Percentiles rank a stretch among this genome's conserved stretches.
These are phyloP conservation scores for honey bee (Apis mellifera) DNA, from an alignment of 1,140 invertebrate species.

Conservation along the genomic window DNA sequence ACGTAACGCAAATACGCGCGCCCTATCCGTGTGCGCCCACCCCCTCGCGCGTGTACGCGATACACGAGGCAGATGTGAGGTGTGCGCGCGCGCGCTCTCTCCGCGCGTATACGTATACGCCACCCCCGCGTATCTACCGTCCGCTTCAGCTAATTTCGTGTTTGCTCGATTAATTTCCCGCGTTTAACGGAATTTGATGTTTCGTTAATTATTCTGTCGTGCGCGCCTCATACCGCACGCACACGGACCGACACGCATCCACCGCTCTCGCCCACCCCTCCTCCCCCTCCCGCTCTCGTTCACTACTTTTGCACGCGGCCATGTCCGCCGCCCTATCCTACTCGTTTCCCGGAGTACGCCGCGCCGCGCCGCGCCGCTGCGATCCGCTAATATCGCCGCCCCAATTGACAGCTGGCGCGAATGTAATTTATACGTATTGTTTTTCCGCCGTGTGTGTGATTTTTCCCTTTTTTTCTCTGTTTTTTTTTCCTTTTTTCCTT, in stretches of 20 bases:
- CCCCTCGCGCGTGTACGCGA: neutral
- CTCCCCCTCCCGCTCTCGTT: neutral
- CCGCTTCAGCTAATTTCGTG: conserved; percentile 74
- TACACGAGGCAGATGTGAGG: neutral
- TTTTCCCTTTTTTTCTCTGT: neutral
- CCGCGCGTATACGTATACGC: conserved; percentile 6
- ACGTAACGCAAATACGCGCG: conserved; percentile 43
- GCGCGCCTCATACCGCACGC: conserved; percentile 60
- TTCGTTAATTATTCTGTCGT: conserved; percentile 77
- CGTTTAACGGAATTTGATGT: conserved; percentile 77
- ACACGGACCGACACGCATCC: conserved; percentile 32
- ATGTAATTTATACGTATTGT: conserved; percentile 24
- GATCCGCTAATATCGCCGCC: conserved; percentile 26
- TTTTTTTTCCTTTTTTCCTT: neutral
- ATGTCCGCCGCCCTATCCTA: neutral
- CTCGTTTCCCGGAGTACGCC: neutral
- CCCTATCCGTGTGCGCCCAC: neutral
- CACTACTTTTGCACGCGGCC: conserved; percentile 31
- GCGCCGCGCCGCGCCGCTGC: neutral
- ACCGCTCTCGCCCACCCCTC: neutral
- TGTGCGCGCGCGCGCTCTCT: neutral
- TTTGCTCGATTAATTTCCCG: conserved; percentile 76
- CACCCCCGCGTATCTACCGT: conserved; percentile 39
- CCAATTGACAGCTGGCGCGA: conserved; percentile 19
- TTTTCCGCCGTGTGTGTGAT: neutral